Conservation (phyloP, 2,888 invertebrate species). For the Napeogenes sylphis region DNA sequence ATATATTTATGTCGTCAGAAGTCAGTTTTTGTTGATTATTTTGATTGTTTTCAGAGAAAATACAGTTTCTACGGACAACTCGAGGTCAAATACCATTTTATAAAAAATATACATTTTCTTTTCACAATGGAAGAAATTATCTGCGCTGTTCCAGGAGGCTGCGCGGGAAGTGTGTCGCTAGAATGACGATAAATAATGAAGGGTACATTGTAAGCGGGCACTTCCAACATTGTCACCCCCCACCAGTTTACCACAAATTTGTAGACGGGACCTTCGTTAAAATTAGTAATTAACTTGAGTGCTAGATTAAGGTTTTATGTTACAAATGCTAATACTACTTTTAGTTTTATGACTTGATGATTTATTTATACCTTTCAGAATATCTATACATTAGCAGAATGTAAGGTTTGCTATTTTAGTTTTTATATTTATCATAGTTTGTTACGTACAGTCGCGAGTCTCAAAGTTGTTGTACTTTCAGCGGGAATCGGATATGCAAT, state of each 20-base stretch:
- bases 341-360: no score
- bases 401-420: no score
- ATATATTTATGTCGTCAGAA: no score
- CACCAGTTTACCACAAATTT: conserved; percentile 25
- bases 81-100: conserved; percentile 17
- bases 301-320: no score
- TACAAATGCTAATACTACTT: no score
- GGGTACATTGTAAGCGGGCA: conserved; percentile 22
- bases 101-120: conserved; percentile 30
- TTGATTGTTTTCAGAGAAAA: neutral
- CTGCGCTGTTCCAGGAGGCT: conserved; percentile 35
- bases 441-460: neutral
- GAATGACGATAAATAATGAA: conserved; percentile 31
- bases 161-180: conserved; percentile 30
- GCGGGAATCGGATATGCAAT: conserved; percentile 32
- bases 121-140: conserved; percentile 25
- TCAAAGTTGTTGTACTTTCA: conserved; percentile 21
- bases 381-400: no score
- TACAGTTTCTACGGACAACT: neutral
- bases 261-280: conserved; percentile 22
- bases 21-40: no score
- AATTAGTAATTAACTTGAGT: neutral
- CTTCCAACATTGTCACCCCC: conserved; percentile 31
- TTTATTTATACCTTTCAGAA: no score
- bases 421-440: no score